These are phyloP conservation scores for Chaetura pelagica DNA, from an alignment of 2,113 vertebrate genomes.

Conservation along the genomic window DNA sequence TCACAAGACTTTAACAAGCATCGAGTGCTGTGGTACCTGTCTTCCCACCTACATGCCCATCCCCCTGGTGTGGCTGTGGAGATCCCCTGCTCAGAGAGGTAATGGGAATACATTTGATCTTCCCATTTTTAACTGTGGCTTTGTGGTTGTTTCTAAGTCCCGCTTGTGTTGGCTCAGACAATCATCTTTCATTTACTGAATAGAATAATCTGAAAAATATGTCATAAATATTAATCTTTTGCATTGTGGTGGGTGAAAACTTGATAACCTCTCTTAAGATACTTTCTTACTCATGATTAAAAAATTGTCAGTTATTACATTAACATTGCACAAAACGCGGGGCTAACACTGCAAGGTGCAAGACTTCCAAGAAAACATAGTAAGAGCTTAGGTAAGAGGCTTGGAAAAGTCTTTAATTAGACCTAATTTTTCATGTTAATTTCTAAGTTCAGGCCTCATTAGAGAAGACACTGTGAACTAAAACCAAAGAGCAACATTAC, in stretches of 20 bases:
- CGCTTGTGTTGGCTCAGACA: too few relatives aligned
- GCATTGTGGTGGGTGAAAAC: background rate
- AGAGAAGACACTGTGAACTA: background rate
- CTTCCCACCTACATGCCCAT: too few relatives aligned
- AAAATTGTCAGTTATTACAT: background rate
- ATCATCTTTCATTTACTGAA: background rate
- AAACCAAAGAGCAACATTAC: background rate
- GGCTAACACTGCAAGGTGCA: background rate
- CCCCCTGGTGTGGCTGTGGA: too few relatives aligned
- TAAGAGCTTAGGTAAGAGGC: background rate
- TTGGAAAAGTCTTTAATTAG: background rate
- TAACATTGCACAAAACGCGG: background rate
- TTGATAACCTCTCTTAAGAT: background rate
- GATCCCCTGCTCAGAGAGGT: too few relatives aligned
- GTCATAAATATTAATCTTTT: background rate
- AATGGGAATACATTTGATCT: too few relatives aligned
- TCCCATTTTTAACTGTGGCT: too few relatives aligned
- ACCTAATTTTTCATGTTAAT: background rate
- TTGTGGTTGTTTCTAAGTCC: too few relatives aligned
- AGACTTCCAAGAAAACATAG: background rate
- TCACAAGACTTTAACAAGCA: too few relatives aligned
- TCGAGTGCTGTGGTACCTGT: too few relatives aligned
- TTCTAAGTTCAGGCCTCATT: background rate
- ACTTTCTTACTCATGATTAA: background rate
- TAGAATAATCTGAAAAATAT: background rate